These are phyloP conservation scores for Enoplosus armatus DNA, from an alignment of 2,797 vertebrate species.

Conservation along the genomic window DNA sequence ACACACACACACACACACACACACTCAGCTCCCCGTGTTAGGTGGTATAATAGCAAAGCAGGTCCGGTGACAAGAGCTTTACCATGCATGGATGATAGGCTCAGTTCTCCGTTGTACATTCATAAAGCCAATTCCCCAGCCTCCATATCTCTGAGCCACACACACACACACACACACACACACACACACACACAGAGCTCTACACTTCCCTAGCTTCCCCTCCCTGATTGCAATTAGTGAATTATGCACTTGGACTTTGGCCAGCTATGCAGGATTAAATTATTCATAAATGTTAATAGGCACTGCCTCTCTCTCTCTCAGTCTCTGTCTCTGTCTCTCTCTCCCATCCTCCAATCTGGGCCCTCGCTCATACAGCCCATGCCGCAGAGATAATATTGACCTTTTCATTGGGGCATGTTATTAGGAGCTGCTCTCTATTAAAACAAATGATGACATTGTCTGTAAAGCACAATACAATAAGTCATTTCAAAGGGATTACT, in stretches of 20 bases:
- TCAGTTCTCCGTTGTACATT: conserved; percentile 55
- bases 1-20: conserved; percentile 16
- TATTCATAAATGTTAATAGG: conserved; percentile 86
- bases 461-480: conserved; percentile 76
- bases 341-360: conserved; percentile 46
- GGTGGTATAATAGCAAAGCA: conserved; percentile 63
- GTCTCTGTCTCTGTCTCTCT: not conserved
- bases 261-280: conserved; percentile 83
- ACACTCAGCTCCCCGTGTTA: conserved; percentile 17
- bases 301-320: conserved; percentile 25
- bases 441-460: conserved; percentile 78
- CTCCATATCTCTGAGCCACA: conserved; percentile 56
- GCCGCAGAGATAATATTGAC: conserved; percentile 79
- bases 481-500: conserved; percentile 76
- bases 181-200: conserved; percentile 33
- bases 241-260: conserved; percentile 84
- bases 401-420: conserved; percentile 80
- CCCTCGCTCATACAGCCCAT: conserved; percentile 64
- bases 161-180: conserved; percentile 33
- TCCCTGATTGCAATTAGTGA: conserved; percentile 85
- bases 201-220: conserved; percentile 66
- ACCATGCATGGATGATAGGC: conserved; percentile 65
- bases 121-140: conserved; percentile 65
- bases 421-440: conserved; percentile 77
- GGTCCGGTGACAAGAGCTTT: conserved; percentile 59